These are phyloP conservation scores for Petrolisthes manimaculis DNA, from an alignment of 2,888 invertebrate genomes.

Conservation along the genomic window DNA sequence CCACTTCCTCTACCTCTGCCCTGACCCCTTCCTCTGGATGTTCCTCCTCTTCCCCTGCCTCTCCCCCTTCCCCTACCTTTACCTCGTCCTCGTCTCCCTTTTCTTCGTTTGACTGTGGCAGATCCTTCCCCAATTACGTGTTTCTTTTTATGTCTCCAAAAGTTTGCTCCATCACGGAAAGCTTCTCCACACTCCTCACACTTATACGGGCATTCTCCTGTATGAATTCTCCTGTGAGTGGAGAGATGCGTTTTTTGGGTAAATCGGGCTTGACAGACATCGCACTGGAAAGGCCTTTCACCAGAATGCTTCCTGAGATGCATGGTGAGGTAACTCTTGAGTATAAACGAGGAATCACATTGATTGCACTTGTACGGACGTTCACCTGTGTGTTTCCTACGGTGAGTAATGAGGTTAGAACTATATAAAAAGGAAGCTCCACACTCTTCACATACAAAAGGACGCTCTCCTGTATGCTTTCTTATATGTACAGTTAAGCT, in stretches of 20 bases:
- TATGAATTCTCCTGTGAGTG: slow-evolving; percentile 61
- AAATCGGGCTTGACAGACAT: slow-evolving; percentile 51
- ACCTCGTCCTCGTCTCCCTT: slow-evolving; percentile 42
- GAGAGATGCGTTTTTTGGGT: slow-evolving; percentile 62
- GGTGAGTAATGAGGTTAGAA: slow-evolving; percentile 56
- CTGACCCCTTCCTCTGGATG: slow-evolving; percentile 16
- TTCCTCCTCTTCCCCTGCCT: background rate
- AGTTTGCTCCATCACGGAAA: slow-evolving; percentile 62
- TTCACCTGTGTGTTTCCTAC: slow-evolving; percentile 56
- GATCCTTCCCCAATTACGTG: slow-evolving; percentile 53
- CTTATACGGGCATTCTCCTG: slow-evolving; percentile 62
- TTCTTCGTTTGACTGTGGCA: slow-evolving; percentile 41
- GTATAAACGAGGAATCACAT: slow-evolving; percentile 54
- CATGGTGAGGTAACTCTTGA: slow-evolving; percentile 58
- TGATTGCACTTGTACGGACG: slow-evolving; percentile 58
- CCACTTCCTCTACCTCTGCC: background rate
- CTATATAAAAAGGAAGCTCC: slow-evolving; percentile 55
- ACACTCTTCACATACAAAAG: slow-evolving; percentile 54
- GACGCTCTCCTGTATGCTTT: slow-evolving; percentile 57
- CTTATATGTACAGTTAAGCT: slow-evolving; percentile 53
- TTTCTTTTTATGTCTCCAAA: slow-evolving; percentile 63
- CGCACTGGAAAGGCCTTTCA: slow-evolving; percentile 48
- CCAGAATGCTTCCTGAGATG: slow-evolving; percentile 57
- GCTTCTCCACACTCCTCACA: slow-evolving; percentile 63
- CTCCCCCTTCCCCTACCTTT: slow-evolving; percentile 36